A percentile compares a stretch with the other conserved stretches of the same genome.
phyloP scores from a whole-genome alignment of 23 tunicate species.

The Phallusia fumigata region DNA sequence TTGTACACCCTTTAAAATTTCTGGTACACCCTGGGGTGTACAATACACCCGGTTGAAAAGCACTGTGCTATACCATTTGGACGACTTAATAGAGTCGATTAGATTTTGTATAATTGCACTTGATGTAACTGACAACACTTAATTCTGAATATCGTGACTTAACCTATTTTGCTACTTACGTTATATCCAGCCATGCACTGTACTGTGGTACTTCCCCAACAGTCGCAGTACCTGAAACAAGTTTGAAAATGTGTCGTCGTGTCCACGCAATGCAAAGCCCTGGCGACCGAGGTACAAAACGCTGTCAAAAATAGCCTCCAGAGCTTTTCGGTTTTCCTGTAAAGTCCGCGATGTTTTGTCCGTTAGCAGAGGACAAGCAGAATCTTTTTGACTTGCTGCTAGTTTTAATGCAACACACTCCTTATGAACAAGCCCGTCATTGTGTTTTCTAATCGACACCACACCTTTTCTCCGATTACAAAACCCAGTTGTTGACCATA shows the following conservation, averaged over 20 bases:
- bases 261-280: constrained; percentile 24
- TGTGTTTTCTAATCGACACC: neutral
- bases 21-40: too few species aligned
- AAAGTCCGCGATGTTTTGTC: neutral
- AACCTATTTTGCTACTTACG: constrained; percentile 1
- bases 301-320: constrained; percentile 17
- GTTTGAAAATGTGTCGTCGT: constrained; percentile 15
- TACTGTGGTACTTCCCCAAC: constrained; percentile 18
- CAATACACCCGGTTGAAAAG: too few species aligned
- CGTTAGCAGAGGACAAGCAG: neutral
- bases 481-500: constrained; percentile 6
- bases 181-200: neutral
- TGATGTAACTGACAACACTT: constrained; percentile 4
- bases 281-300: constrained; percentile 21
- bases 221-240: constrained; percentile 6
- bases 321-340: constrained; percentile 4
- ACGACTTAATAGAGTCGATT: neutral
- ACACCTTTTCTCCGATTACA: constrained; percentile 10
- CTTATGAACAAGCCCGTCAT: constrained; percentile 1
- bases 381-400: neutral
- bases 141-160: constrained; percentile 24
- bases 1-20: too few species aligned
- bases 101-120: neutral
- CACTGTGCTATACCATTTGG: neutral
- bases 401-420: constrained; percentile 1